Evolutionary conservation across 2,113 vertebrate genomes (phyloP), one percentile per base, ranked within the genome.

Genomic region (Heloderma charlesbogerti): DNA sequence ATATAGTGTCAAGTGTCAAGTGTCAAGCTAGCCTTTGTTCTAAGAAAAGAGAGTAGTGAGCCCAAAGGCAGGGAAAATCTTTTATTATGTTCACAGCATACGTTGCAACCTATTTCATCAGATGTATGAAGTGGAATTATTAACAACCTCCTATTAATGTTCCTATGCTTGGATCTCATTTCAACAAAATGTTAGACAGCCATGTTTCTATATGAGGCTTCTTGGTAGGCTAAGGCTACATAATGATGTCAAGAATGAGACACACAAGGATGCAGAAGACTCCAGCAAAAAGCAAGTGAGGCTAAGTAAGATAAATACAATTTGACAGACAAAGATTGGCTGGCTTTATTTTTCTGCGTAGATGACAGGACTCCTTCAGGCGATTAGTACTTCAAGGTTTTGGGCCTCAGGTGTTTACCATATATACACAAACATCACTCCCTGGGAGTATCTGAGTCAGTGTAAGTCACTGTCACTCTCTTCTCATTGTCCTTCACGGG

Each of bases 281-380:
- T 93, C 48, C 51, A 89, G 45, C 31, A 83, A 80, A 93, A 95
- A 6, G n/a, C n/a, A 27, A 93, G 31, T 83, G 93, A 95, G 94
- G 89, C 84, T 82, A 79, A 91, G 13, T 71, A 92, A 93, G 37
- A 91, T 37, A 94, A 94, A 96, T 93, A 34, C 81, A 92, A 89
- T 54, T 86, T 94, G 94, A 95, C 94, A 95, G 54, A 63, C 69
- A 91, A 16, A n/a, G 15, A 89, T 94, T 94, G 16, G 25, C 83
- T 69, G 71, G 75, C 12, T 31, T 80, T 67, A 83, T 54, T 20
- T 6, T 9, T 79, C 69, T 40, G 45, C 89, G 93, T 89, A 93
- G 60, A 80, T 88, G 93, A 67, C 75, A 92, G 13, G 22, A 15
- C 54, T 95, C 84, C 94, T 75, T 86, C 88, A 60, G 80, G 78